Percentiles rank a stretch among this genome's conserved stretches.
phyloP scores from a whole-genome alignment of 1,140 invertebrate species.

The Psilanteris sp. region DNA sequence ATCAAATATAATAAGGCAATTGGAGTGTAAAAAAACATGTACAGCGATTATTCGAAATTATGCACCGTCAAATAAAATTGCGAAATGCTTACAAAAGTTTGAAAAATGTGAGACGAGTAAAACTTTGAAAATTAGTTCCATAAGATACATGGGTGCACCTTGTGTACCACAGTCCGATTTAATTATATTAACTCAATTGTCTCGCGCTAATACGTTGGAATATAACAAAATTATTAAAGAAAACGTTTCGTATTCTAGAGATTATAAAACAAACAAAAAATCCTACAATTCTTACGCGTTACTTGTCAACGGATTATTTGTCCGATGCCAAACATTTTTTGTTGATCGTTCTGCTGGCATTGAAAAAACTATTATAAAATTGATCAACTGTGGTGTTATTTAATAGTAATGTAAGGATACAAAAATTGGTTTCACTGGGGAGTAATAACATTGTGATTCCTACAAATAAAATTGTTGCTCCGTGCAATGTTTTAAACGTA shows the following conservation, averaged over 20 bases:
- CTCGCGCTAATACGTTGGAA: neutral
- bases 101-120: conserved; percentile 3
- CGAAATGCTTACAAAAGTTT: conserved; percentile 16
- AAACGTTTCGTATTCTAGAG: conserved; percentile 1
- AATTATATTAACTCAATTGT: neutral
- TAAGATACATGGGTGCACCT: conserved; percentile 17
- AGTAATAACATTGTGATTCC: no score
- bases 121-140: conserved; percentile 15
- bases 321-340: conserved; percentile 27
- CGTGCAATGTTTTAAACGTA: conserved; percentile 13
- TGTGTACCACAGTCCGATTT: neutral
- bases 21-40: conserved; percentile 20
- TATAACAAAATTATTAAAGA: conserved; percentile 16
- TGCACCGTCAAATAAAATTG: neutral
- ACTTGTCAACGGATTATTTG: conserved; percentile 2
- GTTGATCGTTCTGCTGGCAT: no score
- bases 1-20: conserved; percentile 37
- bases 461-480: conserved; percentile 8
- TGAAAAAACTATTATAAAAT: conserved; percentile 13
- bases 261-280: conserved; percentile 1
- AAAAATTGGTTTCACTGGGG: no score
- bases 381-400: no score
- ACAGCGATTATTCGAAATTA: conserved; percentile 3
- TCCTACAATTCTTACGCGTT: conserved; percentile 7
- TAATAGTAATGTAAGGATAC: no score